A percentile compares a stretch with the other conserved stretches of the same genome.
Conservation (phyloP, 2,113 vertebrate genomes). For the Boleophthalmus pectinirostris region DNA sequence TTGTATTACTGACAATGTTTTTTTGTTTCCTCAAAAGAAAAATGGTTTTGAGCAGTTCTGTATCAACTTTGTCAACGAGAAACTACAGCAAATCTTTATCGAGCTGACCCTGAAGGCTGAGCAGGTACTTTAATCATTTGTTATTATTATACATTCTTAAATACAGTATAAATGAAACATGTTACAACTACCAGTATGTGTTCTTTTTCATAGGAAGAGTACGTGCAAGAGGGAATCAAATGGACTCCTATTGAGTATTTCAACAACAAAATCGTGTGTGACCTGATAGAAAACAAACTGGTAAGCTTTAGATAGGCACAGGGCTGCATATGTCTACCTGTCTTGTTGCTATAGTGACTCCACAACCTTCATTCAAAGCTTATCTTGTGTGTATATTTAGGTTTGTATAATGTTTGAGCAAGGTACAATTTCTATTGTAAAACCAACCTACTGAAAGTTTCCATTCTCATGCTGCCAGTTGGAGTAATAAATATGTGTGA, state of each 20-base stretch:
- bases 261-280: constrained; percentile 98
- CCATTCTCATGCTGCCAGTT: too few species aligned
- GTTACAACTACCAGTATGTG: not conserved
- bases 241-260: constrained; percentile 97
- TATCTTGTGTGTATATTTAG: too few species aligned
- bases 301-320: constrained; percentile 68
- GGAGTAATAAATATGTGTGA: too few species aligned
- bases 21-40: constrained; percentile 75
- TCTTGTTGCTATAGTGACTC: not conserved
- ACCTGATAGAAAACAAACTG: constrained; percentile 98
- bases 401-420: too few species aligned
- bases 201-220: constrained; percentile 86
- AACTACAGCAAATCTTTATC: constrained; percentile 98
- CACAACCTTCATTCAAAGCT: not conserved
- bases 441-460: too few species aligned
- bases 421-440: too few species aligned
- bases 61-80: constrained; percentile 98
- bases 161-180: not conserved
- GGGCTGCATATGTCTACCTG: not conserved
- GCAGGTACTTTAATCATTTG: constrained; percentile 78
- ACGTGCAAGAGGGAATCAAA: constrained; percentile 95
- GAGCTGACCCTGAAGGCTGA: constrained; percentile 97
- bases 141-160: not conserved
- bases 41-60: constrained; percentile 99
- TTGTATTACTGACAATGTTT: not conserved